Percentiles rank a stretch among this genome's conserved stretches.
Conservation (phyloP, 2,888 invertebrate species). For the Abrostola triplasia region DNA sequence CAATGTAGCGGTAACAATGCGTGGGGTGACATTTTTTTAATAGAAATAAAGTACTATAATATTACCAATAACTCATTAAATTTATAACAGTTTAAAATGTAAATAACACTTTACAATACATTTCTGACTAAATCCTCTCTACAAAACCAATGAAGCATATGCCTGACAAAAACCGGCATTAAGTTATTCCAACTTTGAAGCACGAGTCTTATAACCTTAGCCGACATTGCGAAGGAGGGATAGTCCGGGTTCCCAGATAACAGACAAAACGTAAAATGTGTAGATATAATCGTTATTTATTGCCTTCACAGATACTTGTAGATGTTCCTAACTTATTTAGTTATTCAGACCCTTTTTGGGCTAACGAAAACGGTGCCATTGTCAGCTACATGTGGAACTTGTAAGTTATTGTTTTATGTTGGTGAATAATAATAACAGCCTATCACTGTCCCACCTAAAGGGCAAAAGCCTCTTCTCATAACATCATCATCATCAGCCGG, state of each 20-base stretch:
- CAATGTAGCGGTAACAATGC: no score
- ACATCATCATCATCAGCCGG: no score
- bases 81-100: no score
- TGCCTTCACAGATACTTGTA: conserved; percentile 35
- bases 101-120: no score
- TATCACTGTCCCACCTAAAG: no score
- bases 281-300: conserved; percentile 53
- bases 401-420: neutral
- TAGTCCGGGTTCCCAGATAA: conserved; percentile 34
- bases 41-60: no score
- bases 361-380: neutral
- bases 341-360: conserved; percentile 1
- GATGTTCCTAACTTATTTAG: conserved; percentile 16
- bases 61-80: no score
- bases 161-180: neutral
- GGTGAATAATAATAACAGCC: neutral
- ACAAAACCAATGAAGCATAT: neutral
- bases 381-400: neutral
- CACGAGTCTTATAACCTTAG: conserved; percentile 19
- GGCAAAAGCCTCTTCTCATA: no score
- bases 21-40: no score
- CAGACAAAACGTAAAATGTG: conserved; percentile 44
- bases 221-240: conserved; percentile 12
- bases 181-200: conserved; percentile 11
- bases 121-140: neutral